Percentiles rank a stretch among this genome's conserved stretches.
Conservation (phyloP, 2,888 invertebrate species). For the Epsilonema sp. region DNA sequence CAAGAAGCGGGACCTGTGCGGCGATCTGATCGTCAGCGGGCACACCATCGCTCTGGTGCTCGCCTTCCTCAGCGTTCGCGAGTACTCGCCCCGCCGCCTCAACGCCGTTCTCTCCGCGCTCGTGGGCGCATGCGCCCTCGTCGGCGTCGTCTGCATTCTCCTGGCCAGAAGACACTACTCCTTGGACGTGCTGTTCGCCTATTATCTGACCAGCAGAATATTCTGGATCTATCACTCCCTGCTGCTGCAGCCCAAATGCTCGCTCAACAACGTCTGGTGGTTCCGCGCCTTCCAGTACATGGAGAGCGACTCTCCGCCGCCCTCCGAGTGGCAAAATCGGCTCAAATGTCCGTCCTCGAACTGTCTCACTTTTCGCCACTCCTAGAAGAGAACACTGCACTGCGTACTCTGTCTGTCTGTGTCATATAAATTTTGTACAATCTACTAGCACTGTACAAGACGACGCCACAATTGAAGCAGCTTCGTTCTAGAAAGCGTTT, state of each 20-base stretch:
- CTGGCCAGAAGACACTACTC: constrained; percentile 22
- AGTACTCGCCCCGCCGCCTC: constrained; percentile 7
- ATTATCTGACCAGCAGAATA: constrained; percentile 12
- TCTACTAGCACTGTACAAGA: too few species aligned
- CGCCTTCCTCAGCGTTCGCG: not conserved
- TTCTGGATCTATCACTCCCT: not conserved
- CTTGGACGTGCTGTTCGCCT: constrained; percentile 22
- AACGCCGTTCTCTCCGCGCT: constrained; percentile 9
- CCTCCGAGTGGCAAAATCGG: not conserved
- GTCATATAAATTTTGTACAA: too few species aligned
- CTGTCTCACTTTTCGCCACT: too few species aligned
- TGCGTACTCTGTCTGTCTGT: too few species aligned
- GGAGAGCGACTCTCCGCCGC: not conserved
- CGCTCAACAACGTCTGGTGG: not conserved
- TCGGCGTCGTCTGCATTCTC: constrained; percentile 15
- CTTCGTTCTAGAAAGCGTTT: too few species aligned
- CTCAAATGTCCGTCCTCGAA: not conserved
- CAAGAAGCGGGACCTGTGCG: constrained; percentile 18
- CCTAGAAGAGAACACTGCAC: too few species aligned
- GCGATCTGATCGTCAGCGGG: constrained; percentile 25
- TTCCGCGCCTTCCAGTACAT: not conserved
- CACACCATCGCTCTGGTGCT: constrained; percentile 14
- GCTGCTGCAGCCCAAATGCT: not conserved
- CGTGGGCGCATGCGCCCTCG: not conserved
- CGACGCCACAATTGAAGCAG: too few species aligned